Conservation (phyloP, 1,140 invertebrate genomes). For the Oryctes rhinoceros region DNA sequence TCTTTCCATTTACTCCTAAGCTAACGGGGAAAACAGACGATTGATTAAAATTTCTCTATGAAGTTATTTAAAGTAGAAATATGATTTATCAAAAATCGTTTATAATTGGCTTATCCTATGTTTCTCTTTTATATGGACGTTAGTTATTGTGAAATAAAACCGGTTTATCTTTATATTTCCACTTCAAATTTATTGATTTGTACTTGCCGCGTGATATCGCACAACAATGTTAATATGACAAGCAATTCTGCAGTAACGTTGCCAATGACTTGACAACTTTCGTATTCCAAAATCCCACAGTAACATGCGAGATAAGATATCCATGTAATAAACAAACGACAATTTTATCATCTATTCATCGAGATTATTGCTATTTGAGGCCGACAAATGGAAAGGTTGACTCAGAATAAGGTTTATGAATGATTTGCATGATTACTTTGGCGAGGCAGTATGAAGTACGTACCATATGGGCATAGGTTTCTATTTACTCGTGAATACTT, state of each 20-base stretch:
- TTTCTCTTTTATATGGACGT: no score
- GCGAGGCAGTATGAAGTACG: not conserved
- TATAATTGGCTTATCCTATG: no score
- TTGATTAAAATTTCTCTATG: no score
- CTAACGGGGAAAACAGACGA: no score
- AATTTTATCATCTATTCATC: slow-evolving; percentile 54
- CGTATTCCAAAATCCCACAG: not conserved
- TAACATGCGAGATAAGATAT: slow-evolving; percentile 32
- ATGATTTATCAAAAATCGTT: no score
- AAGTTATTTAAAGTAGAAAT: no score
- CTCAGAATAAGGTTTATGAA: not conserved
- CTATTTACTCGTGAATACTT: not conserved
- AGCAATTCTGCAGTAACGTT: not conserved
- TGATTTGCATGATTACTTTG: not conserved
- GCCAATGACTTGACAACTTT: not conserved
- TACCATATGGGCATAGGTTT: not conserved
- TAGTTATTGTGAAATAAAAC: no score
- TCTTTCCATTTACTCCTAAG: no score
- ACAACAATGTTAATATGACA: not conserved
- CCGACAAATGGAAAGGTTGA: not conserved
- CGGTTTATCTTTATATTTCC: no score
- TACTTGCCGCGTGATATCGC: not conserved
- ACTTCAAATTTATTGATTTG: not conserved
- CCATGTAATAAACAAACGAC: slow-evolving; percentile 62
- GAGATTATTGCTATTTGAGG: not conserved